Conservation (phyloP, 2,888 invertebrate genomes). For the Eupeodes latifasciatus region DNA sequence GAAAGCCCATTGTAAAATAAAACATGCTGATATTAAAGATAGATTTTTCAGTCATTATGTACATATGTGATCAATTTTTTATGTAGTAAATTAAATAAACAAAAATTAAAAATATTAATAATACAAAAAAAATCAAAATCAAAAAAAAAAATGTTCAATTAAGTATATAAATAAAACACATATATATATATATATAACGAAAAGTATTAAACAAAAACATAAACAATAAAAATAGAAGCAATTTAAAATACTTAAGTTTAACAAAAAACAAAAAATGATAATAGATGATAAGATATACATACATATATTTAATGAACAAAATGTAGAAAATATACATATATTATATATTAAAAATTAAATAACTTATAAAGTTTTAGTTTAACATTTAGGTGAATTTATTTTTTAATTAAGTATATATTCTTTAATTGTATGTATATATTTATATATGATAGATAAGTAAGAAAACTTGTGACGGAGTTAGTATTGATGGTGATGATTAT, state of each 20-base stretch:
- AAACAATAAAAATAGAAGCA: slow-evolving; percentile 72
- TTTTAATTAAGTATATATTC: slow-evolving; percentile 36
- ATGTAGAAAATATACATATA: slow-evolving; percentile 24
- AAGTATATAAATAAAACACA: slow-evolving; percentile 53
- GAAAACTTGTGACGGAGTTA: slow-evolving; percentile 39
- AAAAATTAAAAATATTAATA: slow-evolving; percentile 37
- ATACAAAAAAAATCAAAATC: slow-evolving; percentile 44
- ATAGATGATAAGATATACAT: slow-evolving; percentile 52
- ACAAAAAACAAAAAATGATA: slow-evolving; percentile 8
- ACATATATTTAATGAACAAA: slow-evolving; percentile 24
- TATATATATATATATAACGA: slow-evolving; percentile 25
- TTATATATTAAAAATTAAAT: slow-evolving; percentile 8
- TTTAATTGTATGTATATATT: slow-evolving; percentile 74
- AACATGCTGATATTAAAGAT: slow-evolving; percentile 85
- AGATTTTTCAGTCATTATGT: slow-evolving; percentile 85
- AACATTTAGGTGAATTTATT: slow-evolving; percentile 65
- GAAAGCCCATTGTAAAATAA: slow-evolving; percentile 87
- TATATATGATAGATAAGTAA: slow-evolving; percentile 46
- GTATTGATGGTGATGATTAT: slow-evolving; percentile 38
- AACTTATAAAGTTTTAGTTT: slow-evolving; percentile 31
- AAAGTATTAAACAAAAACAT: slow-evolving; percentile 61
- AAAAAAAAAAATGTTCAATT: slow-evolving; percentile 65
- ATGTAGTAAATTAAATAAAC: slow-evolving; percentile 80
- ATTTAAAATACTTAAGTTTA: slow-evolving; percentile 58
- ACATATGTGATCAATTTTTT: slow-evolving; percentile 85